Conservation (phyloP, 2,113 vertebrate genomes). For the Cyprinodon variegatus region DNA sequence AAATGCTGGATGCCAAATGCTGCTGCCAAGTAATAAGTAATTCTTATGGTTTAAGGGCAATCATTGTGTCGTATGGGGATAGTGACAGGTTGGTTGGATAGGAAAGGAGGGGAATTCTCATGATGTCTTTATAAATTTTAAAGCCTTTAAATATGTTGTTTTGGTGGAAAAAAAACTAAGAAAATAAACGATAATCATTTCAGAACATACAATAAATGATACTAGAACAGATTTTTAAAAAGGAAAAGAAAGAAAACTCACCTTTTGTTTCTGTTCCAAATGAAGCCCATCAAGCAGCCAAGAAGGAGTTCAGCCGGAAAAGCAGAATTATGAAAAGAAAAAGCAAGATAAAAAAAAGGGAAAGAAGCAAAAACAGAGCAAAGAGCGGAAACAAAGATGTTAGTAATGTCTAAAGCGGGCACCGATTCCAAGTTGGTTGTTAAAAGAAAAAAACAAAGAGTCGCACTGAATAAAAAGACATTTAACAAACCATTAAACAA, state of each 20-base stretch:
- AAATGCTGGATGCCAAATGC: no score
- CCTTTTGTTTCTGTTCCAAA: conserved; percentile 76
- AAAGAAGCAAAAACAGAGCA: conserved; percentile 35
- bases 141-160: neutral
- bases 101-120: neutral
- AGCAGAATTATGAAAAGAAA: conserved; percentile 4
- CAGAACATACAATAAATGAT: neutral
- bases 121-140: neutral
- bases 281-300: conserved; percentile 50
- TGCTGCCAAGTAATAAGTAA: neutral
- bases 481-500: neutral
- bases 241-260: conserved; percentile 53
- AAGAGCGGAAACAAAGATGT: conserved; percentile 40
- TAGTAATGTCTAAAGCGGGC: conserved; percentile 42
- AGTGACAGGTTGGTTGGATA: neutral
- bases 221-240: neutral
- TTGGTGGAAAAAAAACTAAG: neutral
- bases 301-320: conserved; percentile 39
- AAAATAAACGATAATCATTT: neutral
- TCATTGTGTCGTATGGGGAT: neutral
- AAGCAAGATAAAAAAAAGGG: conserved; percentile 19
- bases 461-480: conserved; percentile 12
- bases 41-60: neutral
- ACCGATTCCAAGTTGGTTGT: conserved; percentile 27
- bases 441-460: conserved; percentile 29